Evolutionary conservation across 2,113 vertebrate genomes (phyloP).

Genomic region (Cavia aperea): DNA sequence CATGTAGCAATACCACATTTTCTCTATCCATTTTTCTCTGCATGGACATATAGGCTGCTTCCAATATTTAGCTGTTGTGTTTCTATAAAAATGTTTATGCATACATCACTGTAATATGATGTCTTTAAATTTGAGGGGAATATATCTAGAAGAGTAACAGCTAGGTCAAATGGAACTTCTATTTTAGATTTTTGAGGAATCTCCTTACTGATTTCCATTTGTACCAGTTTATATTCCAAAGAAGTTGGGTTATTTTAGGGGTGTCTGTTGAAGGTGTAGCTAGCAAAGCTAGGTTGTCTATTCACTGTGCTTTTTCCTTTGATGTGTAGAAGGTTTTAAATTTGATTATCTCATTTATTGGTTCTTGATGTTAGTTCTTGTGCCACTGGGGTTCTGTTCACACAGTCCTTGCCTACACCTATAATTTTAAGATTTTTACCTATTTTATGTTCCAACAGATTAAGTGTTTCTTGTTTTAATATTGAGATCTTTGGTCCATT

Average conservation of each 20-base stretch:
- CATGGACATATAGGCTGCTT: neutral
- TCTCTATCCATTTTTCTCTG: neutral
- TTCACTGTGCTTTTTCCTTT: neutral
- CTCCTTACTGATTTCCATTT: neutral
- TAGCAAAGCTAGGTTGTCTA: neutral
- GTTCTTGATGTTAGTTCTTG: neutral
- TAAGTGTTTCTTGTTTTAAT: neutral
- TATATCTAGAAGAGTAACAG: neutral
- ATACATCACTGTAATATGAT: neutral
- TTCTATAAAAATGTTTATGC: neutral
- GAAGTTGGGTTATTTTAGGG: neutral
- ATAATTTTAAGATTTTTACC: neutral
- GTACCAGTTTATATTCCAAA: neutral
- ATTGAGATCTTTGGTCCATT: neutral
- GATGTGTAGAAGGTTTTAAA: neutral
- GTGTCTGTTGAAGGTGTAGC: neutral
- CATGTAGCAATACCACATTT: neutral
- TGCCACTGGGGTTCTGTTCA: neutral
- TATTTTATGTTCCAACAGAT: neutral
- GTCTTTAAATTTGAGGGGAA: neutral
- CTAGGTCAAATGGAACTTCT: neutral
- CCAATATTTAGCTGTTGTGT: neutral
- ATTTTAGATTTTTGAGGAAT: neutral
- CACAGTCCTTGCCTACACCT: neutral
- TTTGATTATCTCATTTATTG: neutral